Evolutionary conservation across 2,888 invertebrate species (phyloP).

Genomic region (Ichneumoninae sp.): DNA sequence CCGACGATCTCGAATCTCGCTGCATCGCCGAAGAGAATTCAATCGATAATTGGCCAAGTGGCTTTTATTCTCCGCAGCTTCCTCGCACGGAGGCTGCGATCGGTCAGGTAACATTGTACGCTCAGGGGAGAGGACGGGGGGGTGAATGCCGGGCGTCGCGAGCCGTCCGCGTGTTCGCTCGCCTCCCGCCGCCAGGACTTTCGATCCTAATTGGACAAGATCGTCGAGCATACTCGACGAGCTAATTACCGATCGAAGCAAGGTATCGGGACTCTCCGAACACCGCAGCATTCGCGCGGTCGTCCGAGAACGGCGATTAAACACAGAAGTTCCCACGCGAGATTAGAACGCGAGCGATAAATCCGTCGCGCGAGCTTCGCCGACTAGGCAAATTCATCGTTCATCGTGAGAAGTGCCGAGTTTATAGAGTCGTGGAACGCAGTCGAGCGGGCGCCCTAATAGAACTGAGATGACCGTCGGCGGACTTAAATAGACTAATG

Average conservation of each 20-base stretch:
- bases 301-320: conserved; percentile 42
- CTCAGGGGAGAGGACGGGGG: neutral
- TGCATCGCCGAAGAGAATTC: conserved; percentile 9
- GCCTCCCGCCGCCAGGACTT: conserved; percentile 50
- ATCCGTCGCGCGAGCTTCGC: conserved; percentile 36
- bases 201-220: conserved; percentile 75
- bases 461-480: too few relatives aligned
- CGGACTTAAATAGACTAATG: too few relatives aligned
- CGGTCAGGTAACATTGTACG: conserved; percentile 1
- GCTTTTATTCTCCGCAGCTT: neutral
- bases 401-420: conserved; percentile 26
- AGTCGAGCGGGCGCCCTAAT: neutral
- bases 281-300: conserved; percentile 23
- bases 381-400: conserved; percentile 53
- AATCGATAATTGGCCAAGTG: conserved; percentile 38
- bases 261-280: conserved; percentile 57
- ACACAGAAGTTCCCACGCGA: neutral
- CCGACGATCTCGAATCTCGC: conserved; percentile 2
- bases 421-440: neutral
- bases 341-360: conserved; percentile 22
- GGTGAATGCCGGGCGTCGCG: conserved; percentile 29
- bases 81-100: neutral
- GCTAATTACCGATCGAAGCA: conserved; percentile 76
- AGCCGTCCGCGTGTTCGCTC: conserved; percentile 48
- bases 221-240: conserved; percentile 54